Evolutionary conservation across 2,113 vertebrate genomes (phyloP), one percentile per base, ranked within the genome.

Genomic region (Talpa occidentalis): DNA sequence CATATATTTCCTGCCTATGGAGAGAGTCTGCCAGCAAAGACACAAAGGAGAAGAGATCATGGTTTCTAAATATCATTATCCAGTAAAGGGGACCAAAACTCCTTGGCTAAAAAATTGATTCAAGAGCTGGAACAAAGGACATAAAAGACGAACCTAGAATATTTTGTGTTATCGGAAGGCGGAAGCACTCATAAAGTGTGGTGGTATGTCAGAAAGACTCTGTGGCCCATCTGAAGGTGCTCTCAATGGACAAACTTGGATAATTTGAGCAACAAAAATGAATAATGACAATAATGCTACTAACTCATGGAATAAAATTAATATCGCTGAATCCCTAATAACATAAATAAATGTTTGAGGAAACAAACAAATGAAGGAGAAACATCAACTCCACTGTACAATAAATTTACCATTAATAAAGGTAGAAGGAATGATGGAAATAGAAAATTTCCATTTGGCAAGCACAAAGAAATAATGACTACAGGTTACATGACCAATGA

Each of bases 381-480:
- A 37, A 44, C 6, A 3, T 82, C 56, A 60, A 72, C 42, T 88
- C 47, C 79, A 64, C n/a, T 15, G 83, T 80, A 90, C 0, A 73
- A n/a, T 85, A 44, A 92, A 81, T 83, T 86, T 64, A 49, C 1
- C 86, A 80, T 76, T 40, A 87, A 92, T 69, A 93, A 94, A 73
- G 17, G 82, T 0, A 79, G 19, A 96, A 88, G 21, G 14, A 77
- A 30, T 90, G 54, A 70, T 84, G 49, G 5, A 76, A 95, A 81
- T 8, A 78, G 79, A 88, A 93, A 88, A 93, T 44, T 4, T 15
- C 22, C 22, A 60, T 44, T 32, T 83, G 22, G 56, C 79, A 93
- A 93, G 94, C 32, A 87, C 47, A 85, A 95, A 87, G 26, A 17
- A 91, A 62, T 49, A 90, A 56, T 44, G n/a, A 93, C 19, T 60